A percentile compares a stretch with the other conserved stretches of the same genome.
phyloP scores from a whole-genome alignment of 2,888 invertebrate species.

The Dynastes tityus region DNA sequence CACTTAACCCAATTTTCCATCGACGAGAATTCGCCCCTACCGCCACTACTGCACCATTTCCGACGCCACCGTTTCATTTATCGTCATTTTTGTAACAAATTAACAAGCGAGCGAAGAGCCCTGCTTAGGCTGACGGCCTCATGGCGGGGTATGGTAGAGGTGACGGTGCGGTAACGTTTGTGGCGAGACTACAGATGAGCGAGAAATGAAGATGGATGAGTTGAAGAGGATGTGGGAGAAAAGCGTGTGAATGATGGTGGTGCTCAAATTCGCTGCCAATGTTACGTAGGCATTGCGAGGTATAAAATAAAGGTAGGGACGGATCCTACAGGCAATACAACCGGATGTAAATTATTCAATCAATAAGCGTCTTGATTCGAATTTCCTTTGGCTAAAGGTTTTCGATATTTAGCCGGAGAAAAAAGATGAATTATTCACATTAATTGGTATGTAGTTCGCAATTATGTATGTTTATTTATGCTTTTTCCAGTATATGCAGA shows the following conservation, averaged over 20 bases:
- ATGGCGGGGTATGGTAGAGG: constrained; percentile 40
- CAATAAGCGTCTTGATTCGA: constrained; percentile 20
- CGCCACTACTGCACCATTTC: constrained; percentile 51
- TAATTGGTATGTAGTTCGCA: not conserved
- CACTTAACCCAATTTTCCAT: constrained; percentile 34
- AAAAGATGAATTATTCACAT: not conserved
- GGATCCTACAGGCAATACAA: not conserved
- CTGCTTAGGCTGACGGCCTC: constrained; percentile 25
- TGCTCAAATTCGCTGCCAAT: constrained; percentile 38
- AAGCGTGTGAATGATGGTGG: constrained; percentile 37
- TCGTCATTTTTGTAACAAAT: constrained; percentile 62
- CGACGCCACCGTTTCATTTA: constrained; percentile 61
- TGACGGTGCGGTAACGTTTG: constrained; percentile 33
- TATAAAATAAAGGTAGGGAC: not conserved
- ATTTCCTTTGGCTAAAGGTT: not conserved
- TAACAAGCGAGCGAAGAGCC: constrained; percentile 57
- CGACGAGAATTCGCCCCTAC: constrained; percentile 32
- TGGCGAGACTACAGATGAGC: constrained; percentile 60
- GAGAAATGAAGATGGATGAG: constrained; percentile 64
- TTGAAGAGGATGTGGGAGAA: constrained; percentile 51
- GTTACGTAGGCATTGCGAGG: constrained; percentile 3
- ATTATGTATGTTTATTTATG: not conserved
- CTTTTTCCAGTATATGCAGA: not conserved
- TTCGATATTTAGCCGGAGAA: not conserved
- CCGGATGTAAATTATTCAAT: constrained; percentile 29